A percentile compares a stretch with the other conserved stretches of the same genome.
These are phyloP conservation scores for Bubalus kerabau DNA, from an alignment of 2,113 vertebrate species.

Conservation along the genomic window DNA sequence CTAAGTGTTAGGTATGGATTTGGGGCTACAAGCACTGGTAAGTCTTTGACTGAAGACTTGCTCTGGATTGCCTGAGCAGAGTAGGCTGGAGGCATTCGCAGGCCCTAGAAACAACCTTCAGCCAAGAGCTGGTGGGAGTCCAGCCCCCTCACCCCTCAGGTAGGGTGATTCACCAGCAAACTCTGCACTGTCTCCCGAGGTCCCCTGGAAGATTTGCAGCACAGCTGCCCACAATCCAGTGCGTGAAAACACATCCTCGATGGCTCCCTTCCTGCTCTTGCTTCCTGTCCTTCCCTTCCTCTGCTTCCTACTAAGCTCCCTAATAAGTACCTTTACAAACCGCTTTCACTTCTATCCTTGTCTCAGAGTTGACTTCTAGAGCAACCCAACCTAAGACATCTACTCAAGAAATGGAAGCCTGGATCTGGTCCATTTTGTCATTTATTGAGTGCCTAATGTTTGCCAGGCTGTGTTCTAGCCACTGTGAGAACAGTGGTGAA, in stretches of 20 bases:
- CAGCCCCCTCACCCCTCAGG: fast-evolving
- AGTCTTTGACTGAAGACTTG: background rate
- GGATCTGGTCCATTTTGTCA: background rate
- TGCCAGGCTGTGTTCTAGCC: background rate
- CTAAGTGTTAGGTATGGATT: background rate
- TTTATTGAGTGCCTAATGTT: background rate
- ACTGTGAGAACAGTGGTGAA: background rate
- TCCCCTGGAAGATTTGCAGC: background rate
- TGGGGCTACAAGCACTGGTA: background rate
- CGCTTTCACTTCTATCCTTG: background rate
- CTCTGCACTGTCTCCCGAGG: background rate
- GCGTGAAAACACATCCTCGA: background rate
- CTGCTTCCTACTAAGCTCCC: background rate
- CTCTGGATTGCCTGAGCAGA: background rate
- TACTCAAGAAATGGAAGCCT: background rate
- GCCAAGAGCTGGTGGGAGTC: background rate
- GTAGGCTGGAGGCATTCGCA: background rate
- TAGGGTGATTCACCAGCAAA: background rate
- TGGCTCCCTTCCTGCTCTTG: background rate
- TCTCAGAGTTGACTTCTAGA: background rate
- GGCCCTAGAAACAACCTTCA: background rate
- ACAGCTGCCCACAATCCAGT: background rate
- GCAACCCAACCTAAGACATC: background rate
- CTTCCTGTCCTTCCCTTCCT: background rate
- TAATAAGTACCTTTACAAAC: background rate